A percentile compares a stretch with the other conserved stretches of the same genome.
phyloP scores from a whole-genome alignment of 92 coral and sea anemone genomes.

The Palythoa caribaeorum region DNA sequence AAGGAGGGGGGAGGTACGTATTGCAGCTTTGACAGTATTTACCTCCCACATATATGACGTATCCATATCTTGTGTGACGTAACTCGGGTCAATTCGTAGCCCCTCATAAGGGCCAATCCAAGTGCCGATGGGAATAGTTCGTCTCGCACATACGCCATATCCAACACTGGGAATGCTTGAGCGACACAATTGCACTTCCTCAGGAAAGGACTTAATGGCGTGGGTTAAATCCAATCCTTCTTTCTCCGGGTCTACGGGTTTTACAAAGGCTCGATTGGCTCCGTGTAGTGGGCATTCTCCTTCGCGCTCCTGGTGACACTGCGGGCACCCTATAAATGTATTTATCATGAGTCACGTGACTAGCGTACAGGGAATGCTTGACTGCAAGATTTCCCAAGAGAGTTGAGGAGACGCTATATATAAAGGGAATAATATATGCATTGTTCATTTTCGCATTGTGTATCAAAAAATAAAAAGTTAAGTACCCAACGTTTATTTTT shows the following conservation, averaged over 20 bases:
- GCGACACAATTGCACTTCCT: constrained; percentile 82
- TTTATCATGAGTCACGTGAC: too few species aligned
- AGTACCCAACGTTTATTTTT: too few species aligned
- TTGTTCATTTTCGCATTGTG: too few species aligned
- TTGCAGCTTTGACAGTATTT: not conserved
- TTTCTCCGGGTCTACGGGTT: constrained; percentile 47
- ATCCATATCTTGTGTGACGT: constrained; percentile 64
- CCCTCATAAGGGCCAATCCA: constrained; percentile 98
- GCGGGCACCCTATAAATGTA: constrained; percentile 20
- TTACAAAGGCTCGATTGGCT: constrained; percentile 35
- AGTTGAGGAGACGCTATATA: too few species aligned
- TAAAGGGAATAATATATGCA: too few species aligned
- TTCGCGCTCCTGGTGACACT: constrained; percentile 41
- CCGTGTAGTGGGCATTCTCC: constrained; percentile 48
- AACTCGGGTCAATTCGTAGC: constrained; percentile 66
- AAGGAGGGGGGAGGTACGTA: too few species aligned
- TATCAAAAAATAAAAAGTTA: too few species aligned
- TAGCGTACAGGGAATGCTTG: too few species aligned
- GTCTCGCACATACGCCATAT: constrained; percentile 86
- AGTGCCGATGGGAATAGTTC: constrained; percentile 74
- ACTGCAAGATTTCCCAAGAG: too few species aligned
- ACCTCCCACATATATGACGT: constrained; percentile 96
- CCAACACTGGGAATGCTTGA: constrained; percentile 87
- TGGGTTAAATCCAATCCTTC: constrained; percentile 54
- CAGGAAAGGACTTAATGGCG: constrained; percentile 82